Conservation (phyloP, 92 coral and sea anemone species). For the Scolanthus callimorphus region DNA sequence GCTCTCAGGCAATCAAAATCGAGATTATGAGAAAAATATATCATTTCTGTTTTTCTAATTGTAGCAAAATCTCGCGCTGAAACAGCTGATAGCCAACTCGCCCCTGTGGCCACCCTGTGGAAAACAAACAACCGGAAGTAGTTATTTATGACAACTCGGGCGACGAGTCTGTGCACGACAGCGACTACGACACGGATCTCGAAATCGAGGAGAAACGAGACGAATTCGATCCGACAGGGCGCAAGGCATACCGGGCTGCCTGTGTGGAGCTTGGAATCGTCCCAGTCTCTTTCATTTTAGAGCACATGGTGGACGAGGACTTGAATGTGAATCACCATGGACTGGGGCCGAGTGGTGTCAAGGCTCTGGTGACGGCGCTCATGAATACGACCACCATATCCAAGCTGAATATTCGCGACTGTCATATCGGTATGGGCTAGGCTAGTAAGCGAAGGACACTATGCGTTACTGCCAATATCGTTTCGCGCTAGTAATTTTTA, state of each 20-base stretch:
- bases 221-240: slow-evolving; percentile 84
- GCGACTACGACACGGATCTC: slow-evolving; percentile 91
- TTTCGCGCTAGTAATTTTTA: too few relatives aligned
- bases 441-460: too few relatives aligned
- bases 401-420: slow-evolving; percentile 70
- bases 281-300: slow-evolving; percentile 86
- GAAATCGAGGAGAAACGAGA: slow-evolving; percentile 65
- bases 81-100: slow-evolving; percentile 41
- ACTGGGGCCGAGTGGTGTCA: slow-evolving; percentile 93
- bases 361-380: slow-evolving; percentile 76
- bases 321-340: slow-evolving; percentile 89
- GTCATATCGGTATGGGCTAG: slow-evolving; percentile 80
- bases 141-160: slow-evolving; percentile 20
- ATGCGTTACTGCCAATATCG: too few relatives aligned
- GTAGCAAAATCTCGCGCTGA: slow-evolving; percentile 37
- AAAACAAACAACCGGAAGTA: not conserved
- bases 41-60: slow-evolving; percentile 11
- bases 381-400: slow-evolving; percentile 74
- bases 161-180: slow-evolving; percentile 51
- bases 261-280: slow-evolving; percentile 75
- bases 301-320: slow-evolving; percentile 65
- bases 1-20: too few relatives aligned
- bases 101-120: slow-evolving; percentile 17
- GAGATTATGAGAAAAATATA: too few relatives aligned
- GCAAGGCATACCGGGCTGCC: slow-evolving; percentile 74